A percentile compares a stretch with the other conserved stretches of the same genome.
These are phyloP conservation scores for Oedothorax gibbosus DNA, from an alignment of 1,140 invertebrate species.

Conservation along the genomic window DNA sequence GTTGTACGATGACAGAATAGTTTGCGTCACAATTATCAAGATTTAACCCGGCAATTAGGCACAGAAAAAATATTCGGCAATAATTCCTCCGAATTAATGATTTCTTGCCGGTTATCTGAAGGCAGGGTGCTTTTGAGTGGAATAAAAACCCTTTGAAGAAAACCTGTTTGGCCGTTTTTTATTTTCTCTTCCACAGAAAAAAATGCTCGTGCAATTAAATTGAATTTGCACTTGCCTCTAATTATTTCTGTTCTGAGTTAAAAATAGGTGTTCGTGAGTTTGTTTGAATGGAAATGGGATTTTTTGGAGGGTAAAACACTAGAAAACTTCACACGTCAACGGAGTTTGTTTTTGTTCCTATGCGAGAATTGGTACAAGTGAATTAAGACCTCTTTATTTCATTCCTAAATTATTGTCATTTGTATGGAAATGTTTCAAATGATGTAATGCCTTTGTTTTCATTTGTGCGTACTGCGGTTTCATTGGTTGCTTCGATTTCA, in stretches of 20 bases:
- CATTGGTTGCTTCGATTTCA: too few relatives aligned
- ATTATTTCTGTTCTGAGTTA: slow-evolving; percentile 7
- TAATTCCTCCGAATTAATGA: slow-evolving; percentile 33
- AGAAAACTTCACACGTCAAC: too few relatives aligned
- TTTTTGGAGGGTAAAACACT: too few relatives aligned
- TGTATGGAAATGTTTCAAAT: too few relatives aligned
- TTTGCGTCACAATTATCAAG: slow-evolving; percentile 40
- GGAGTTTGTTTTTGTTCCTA: too few relatives aligned
- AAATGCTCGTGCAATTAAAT: slow-evolving; percentile 1
- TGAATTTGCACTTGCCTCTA: slow-evolving; percentile 3
- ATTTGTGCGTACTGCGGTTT: too few relatives aligned
- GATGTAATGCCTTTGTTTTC: too few relatives aligned
- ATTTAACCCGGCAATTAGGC: slow-evolving; percentile 23
- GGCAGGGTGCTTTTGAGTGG: neutral
- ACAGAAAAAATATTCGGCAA: neutral
- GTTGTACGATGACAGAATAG: slow-evolving; percentile 11
- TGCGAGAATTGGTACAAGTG: too few relatives aligned
- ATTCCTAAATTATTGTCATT: too few relatives aligned
- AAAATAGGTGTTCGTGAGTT: neutral
- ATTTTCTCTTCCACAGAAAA: neutral
- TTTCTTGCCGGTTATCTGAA: slow-evolving; percentile 19
- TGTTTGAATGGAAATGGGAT: too few relatives aligned
- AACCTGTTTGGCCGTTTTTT: neutral
- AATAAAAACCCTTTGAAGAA: slow-evolving; percentile 13
- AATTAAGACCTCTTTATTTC: too few relatives aligned